Conservation (phyloP, 2,888 invertebrate species). For the Epirrhoe tristata region DNA sequence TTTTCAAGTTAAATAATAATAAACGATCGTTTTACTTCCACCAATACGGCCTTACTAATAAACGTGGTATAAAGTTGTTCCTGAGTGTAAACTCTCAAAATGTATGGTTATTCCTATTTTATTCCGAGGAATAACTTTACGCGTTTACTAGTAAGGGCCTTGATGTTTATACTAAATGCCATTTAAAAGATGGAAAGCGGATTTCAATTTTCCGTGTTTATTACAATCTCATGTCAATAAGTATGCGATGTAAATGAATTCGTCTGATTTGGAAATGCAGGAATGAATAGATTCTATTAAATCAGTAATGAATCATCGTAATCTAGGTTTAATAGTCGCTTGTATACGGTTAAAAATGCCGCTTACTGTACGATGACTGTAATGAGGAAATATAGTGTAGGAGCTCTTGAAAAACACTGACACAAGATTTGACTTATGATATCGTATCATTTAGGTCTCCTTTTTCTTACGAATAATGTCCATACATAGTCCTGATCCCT, state of each 20-base stretch:
- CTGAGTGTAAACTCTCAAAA: too few relatives aligned
- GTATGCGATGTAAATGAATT: slow-evolving; percentile 33
- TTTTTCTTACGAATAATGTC: too few relatives aligned
- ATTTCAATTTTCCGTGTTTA: slow-evolving; percentile 56
- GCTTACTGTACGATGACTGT: slow-evolving; percentile 1
- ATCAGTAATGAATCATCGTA: slow-evolving; percentile 11
- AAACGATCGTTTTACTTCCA: too few relatives aligned
- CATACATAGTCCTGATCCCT: too few relatives aligned
- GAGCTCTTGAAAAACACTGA: slow-evolving; percentile 13
- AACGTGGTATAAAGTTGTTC: too few relatives aligned
- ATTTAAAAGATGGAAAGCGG: slow-evolving; percentile 59
- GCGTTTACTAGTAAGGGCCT: too few relatives aligned
- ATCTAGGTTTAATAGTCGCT: slow-evolving; percentile 20
- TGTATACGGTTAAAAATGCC: slow-evolving; percentile 21
- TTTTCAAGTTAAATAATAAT: too few relatives aligned
- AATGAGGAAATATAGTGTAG: slow-evolving; percentile 14
- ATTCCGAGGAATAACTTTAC: too few relatives aligned
- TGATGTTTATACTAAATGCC: too few relatives aligned
- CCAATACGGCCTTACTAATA: too few relatives aligned
- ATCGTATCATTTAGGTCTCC: too few relatives aligned
- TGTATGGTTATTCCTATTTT: too few relatives aligned
- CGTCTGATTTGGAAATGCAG: slow-evolving; percentile 36
- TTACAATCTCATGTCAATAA: slow-evolving; percentile 42
- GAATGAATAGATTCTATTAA: slow-evolving; percentile 29
- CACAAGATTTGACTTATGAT: background rate